These are phyloP conservation scores for Clavelina lepadiformis DNA, from an alignment of 23 tunicate species.

Conservation along the genomic window DNA sequence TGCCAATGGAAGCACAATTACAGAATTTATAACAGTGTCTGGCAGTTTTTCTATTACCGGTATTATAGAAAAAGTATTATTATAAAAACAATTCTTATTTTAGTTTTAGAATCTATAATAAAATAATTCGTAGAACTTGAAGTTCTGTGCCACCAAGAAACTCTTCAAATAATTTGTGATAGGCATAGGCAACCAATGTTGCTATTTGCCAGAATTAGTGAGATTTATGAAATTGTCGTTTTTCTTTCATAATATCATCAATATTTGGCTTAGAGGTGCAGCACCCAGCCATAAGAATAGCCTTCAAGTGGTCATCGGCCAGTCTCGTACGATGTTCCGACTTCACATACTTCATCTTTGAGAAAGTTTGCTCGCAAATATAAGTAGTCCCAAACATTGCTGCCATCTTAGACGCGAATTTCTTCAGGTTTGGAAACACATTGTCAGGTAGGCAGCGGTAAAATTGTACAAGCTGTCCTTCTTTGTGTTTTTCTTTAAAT, in stretches of 20 bases:
- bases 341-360: constrained; percentile 1
- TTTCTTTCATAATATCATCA: too few species aligned
- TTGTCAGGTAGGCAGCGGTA: not conserved
- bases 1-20: not conserved
- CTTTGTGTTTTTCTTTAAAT: constrained; percentile 9
- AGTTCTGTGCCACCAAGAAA: too few species aligned
- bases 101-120: too few species aligned
- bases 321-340: constrained; percentile 7
- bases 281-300: constrained; percentile 3
- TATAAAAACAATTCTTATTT: too few species aligned
- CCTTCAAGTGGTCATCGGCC: constrained; percentile 2
- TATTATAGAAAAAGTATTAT: too few species aligned
- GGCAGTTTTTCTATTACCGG: too few species aligned
- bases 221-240: too few species aligned
- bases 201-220: too few species aligned
- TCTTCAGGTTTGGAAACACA: constrained; percentile 5
- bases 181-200: too few species aligned
- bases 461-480: constrained; percentile 9
- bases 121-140: too few species aligned
- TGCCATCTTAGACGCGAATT: constrained; percentile 2
- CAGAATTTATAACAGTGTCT: constrained; percentile 1
- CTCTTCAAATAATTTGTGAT: too few species aligned
- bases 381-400: constrained; percentile 1
- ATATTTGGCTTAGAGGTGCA: constrained; percentile 1
- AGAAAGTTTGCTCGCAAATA: constrained; percentile 4